Evolutionary conservation across 2,888 invertebrate species (phyloP).

Genomic region (Lissonota sp.): DNA sequence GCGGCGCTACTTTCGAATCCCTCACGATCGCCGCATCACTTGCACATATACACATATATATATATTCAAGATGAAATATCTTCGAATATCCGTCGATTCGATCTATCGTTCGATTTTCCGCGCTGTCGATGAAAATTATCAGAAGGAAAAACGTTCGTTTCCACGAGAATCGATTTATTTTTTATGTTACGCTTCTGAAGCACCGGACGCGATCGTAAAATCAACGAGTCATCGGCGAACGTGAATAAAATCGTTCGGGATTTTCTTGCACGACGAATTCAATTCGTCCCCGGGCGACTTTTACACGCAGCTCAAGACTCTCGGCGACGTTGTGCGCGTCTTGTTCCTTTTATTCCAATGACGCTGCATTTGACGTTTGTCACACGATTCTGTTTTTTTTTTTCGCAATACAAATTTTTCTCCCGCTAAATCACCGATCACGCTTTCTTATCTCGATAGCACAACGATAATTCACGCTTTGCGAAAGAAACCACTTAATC

Average conservation of each 20-base stretch:
- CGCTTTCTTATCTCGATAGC: not conserved
- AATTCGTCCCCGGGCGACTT: too few relatives aligned
- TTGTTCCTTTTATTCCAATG: constrained; percentile 56
- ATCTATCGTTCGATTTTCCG: not conserved
- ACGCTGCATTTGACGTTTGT: constrained; percentile 58
- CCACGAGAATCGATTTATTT: not conserved
- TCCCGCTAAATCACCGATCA: not conserved
- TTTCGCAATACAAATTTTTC: not conserved
- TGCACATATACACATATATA: not conserved
- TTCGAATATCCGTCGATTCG: not conserved
- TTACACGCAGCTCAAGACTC: constrained; percentile 6
- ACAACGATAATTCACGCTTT: too few relatives aligned
- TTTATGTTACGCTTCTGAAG: constrained; percentile 11
- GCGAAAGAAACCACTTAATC: too few relatives aligned
- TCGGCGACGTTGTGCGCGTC: constrained; percentile 58
- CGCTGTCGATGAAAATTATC: too few relatives aligned
- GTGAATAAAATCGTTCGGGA: not conserved
- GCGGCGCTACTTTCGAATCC: constrained; percentile 45
- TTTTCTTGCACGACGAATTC: too few relatives aligned
- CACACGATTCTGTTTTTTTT: constrained; percentile 12
- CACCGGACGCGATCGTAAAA: constrained; percentile 21
- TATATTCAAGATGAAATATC: not conserved
- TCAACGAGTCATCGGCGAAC: constrained; percentile 47
- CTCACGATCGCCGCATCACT: constrained; percentile 12
- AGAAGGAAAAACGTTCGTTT: too few relatives aligned